Evolutionary conservation across 2,888 invertebrate genomes (phyloP).

Genomic region (Neocrepidodera transversa): DNA sequence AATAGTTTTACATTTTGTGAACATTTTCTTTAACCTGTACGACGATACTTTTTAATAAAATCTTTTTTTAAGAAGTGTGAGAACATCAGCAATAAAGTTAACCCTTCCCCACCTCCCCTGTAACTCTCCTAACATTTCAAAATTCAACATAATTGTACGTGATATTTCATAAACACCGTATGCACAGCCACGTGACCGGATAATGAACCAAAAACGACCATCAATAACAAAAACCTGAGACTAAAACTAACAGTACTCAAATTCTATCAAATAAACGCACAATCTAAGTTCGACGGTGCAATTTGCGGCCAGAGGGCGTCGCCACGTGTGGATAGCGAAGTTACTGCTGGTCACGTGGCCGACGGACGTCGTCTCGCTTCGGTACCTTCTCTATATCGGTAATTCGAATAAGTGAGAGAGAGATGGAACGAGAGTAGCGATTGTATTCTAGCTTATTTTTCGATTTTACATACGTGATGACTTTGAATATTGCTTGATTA

Average conservation of each 20-base stretch:
- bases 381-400: slow-evolving; percentile 50
- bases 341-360: slow-evolving; percentile 58
- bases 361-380: slow-evolving; percentile 56
- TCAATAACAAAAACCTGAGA: slow-evolving; percentile 59
- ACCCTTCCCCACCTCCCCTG: slow-evolving; percentile 29
- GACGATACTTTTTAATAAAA: too few species aligned
- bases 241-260: slow-evolving; percentile 41
- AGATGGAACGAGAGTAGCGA: slow-evolving; percentile 16
- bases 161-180: slow-evolving; percentile 59
- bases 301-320: slow-evolving; percentile 61
- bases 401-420: slow-evolving; percentile 12
- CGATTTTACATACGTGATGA: slow-evolving; percentile 45
- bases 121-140: slow-evolving; percentile 50
- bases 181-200: slow-evolving; percentile 54
- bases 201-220: slow-evolving; percentile 61
- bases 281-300: slow-evolving; percentile 53
- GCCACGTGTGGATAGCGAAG: slow-evolving; percentile 61
- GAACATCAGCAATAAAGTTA: not conserved
- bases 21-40: too few species aligned
- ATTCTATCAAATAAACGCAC: slow-evolving; percentile 38
- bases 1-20: too few species aligned
- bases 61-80: not conserved
- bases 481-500: slow-evolving; percentile 49
- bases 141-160: slow-evolving; percentile 59
- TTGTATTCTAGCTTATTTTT: slow-evolving; percentile 29